Evolutionary conservation across 2,113 vertebrate species (phyloP), one percentile per base, ranked within the genome.

Genomic region (Symphodus melops): DNA sequence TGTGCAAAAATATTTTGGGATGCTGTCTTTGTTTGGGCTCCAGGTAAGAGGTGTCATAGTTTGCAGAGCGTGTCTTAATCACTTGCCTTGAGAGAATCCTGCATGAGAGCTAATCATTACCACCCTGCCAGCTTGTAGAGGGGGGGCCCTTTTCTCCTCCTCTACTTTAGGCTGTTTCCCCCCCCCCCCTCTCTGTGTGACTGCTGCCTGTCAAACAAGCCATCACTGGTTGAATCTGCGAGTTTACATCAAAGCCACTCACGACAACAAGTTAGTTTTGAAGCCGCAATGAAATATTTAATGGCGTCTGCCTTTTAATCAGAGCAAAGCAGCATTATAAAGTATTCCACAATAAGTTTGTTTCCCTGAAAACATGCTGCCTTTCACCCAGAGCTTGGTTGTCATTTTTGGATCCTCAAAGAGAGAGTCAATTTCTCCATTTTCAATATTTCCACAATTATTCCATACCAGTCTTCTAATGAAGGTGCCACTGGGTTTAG

Each of bases 41-140:
- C 90, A 89, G 91, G 92, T 92, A 84, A 91, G 80, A 88, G 72
- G 84, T 91, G 84, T 88, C 86, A 82, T 77, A 80, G 84, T 90
- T 83, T 84, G 79, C 85, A 73, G 83, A 92, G 76, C 62, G 49
- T 80, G 79, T 81, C 61, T 49, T 92, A 88, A 91, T 92, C 89
- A 86, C 79, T 85, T 25, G 75, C 86, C 88, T 80, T 68, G 68
- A 87, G 91, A 89, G 76, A 68, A 77, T 77, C 54, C 79, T 78
- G 75, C 73, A 33, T 42, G 77, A 80, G 81, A 85, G 70, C 80
- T 84, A 72, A 90, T 93, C 88, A 91, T 89, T 75, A 81, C 67
- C 77, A 56, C 76, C 75, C 75, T 77, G 83, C 75, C 84, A 82
- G 75, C 64, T 66, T 59, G 74, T 53, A 49, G 76, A 68, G 49